Evolutionary conservation across 2,888 invertebrate genomes (phyloP).

Genomic region (Hofmannophila pseudospretella): DNA sequence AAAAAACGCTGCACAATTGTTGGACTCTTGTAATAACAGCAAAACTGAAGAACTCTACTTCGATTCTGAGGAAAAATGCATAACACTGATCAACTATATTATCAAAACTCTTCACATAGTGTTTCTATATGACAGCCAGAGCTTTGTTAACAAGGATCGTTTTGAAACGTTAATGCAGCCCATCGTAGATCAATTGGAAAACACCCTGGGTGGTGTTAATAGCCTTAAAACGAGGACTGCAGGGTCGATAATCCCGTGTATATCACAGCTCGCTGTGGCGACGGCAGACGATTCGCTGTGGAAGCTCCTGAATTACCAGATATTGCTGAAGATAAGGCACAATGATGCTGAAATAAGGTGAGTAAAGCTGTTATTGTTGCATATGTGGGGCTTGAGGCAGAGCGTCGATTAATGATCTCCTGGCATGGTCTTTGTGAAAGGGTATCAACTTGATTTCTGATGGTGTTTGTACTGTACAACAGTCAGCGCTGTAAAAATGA

Average conservation of each 20-base stretch:
- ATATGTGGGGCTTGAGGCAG: too few species aligned
- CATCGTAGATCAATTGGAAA: conserved; percentile 92
- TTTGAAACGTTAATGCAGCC: conserved; percentile 92
- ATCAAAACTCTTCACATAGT: conserved; percentile 86
- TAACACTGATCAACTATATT: conserved; percentile 83
- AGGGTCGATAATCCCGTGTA: conserved; percentile 84
- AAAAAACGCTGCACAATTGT: conserved; percentile 86
- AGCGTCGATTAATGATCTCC: too few species aligned
- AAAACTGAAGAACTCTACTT: conserved; percentile 76
- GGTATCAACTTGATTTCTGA: too few species aligned
- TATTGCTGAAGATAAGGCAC: conserved; percentile 91
- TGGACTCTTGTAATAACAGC: conserved; percentile 82
- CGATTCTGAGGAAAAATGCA: conserved; percentile 74
- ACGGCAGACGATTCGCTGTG: conserved; percentile 91
- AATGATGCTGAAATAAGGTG: conserved; percentile 83
- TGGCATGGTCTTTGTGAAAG: too few species aligned
- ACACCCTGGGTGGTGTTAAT: conserved; percentile 80
- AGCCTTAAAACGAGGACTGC: conserved; percentile 78
- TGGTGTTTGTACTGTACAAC: too few species aligned
- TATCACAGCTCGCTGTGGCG: conserved; percentile 89
- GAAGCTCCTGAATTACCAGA: conserved; percentile 94
- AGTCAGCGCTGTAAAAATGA: too few species aligned
- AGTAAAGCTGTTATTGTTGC: too few species aligned
- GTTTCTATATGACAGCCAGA: conserved; percentile 89
- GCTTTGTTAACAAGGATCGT: conserved; percentile 89